phyloP scores from a whole-genome alignment of 2,888 invertebrate genomes.

The Troglohyphantes excavatus region DNA sequence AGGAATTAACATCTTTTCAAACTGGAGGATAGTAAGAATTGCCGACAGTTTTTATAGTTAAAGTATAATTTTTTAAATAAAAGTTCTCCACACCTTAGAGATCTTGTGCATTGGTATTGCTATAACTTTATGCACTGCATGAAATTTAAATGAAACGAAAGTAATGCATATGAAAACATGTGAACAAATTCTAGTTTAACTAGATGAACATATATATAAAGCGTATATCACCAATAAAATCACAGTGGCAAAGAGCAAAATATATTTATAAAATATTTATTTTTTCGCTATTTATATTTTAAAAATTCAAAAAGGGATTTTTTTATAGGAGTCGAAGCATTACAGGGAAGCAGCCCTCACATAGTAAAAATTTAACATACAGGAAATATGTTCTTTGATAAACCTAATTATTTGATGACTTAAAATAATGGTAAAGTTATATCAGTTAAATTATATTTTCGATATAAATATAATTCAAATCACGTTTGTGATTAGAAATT shows the following conservation, averaged over 20 bases:
- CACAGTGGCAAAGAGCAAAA: constrained; percentile 74
- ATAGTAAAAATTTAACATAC: not conserved
- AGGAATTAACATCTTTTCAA: no score
- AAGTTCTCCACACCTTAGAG: constrained; percentile 42
- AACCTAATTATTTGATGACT: constrained; percentile 5
- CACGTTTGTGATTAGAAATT: not conserved
- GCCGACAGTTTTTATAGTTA: no score
- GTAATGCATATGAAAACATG: not conserved
- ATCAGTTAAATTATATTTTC: constrained; percentile 12
- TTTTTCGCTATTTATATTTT: constrained; percentile 30
- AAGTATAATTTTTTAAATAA: no score
- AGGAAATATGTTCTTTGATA: not conserved
- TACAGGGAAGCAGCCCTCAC: constrained; percentile 28
- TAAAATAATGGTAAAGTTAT: not conserved
- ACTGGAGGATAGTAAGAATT: no score
- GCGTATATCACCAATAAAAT: constrained; percentile 70
- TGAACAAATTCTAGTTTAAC: constrained; percentile 11
- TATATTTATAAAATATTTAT: constrained; percentile 57
- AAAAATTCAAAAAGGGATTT: constrained; percentile 14
- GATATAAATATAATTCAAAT: constrained; percentile 37
- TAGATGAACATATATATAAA: constrained; percentile 54
- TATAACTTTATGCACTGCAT: constrained; percentile 36
- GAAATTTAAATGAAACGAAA: constrained; percentile 23
- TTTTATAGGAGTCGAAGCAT: constrained; percentile 1
- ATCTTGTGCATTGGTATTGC: constrained; percentile 73